Conservation (phyloP, 2,113 vertebrate species). For the Synchiropus splendidus region DNA sequence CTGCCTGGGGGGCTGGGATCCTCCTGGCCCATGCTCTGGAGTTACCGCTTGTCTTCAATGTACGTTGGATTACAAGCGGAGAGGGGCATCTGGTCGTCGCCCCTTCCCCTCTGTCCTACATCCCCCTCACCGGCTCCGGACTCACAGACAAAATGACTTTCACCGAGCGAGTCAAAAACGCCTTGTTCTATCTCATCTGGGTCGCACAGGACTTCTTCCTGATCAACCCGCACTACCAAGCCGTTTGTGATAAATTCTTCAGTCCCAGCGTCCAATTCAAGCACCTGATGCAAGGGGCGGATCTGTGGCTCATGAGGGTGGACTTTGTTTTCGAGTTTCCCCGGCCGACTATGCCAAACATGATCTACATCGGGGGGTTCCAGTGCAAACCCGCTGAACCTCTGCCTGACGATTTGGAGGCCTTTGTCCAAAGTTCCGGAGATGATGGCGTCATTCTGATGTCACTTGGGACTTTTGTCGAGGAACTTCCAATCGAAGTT, state of each 20-base stretch:
- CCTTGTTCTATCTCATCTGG: constrained; percentile 32
- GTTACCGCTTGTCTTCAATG: constrained; percentile 55
- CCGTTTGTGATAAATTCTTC: constrained; percentile 50
- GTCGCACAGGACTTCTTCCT: constrained; percentile 21
- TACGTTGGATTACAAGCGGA: constrained; percentile 46
- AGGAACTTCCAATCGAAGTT: constrained; percentile 46
- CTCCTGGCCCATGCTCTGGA: constrained; percentile 52
- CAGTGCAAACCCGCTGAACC: constrained; percentile 55
- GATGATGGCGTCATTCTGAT: constrained; percentile 64
- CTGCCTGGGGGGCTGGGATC: constrained; percentile 41
- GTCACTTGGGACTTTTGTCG: constrained; percentile 64
- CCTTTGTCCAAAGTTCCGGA: constrained; percentile 62
- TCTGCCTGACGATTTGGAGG: constrained; percentile 54
- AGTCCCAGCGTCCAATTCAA: constrained; percentile 39
- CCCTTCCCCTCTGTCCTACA: constrained; percentile 57
- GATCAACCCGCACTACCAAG: constrained; percentile 29
- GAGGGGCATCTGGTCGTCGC: constrained; percentile 53
- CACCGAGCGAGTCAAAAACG: constrained; percentile 48
- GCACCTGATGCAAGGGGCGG: constrained; percentile 53
- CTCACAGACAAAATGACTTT: constrained; percentile 62
- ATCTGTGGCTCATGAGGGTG: constrained; percentile 67
- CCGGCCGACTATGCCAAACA: constrained; percentile 67
- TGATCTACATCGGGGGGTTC: constrained; percentile 62
- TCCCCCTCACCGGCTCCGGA: constrained; percentile 45
- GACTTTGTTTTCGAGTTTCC: constrained; percentile 71